Conservation (phyloP, 1,140 invertebrate species). For the Helicoverpa zea region DNA sequence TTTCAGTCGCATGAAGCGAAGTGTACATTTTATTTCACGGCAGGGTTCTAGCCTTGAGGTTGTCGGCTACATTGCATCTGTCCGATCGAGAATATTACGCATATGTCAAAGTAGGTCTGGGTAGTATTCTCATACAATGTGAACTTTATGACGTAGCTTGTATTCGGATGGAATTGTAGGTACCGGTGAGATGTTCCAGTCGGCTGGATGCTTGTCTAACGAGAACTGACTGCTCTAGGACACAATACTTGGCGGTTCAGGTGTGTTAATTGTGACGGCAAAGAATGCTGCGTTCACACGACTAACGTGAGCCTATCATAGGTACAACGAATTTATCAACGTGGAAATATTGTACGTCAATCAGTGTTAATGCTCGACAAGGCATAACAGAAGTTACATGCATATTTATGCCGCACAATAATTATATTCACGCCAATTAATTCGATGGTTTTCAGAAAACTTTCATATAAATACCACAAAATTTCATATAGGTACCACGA, state of each 20-base stretch:
- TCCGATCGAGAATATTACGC: constrained; percentile 65
- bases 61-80: constrained; percentile 61
- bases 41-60: constrained; percentile 61
- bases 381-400: constrained; percentile 1
- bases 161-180: constrained; percentile 12
- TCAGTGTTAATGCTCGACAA: constrained; percentile 21
- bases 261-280: constrained; percentile 57
- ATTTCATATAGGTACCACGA: neutral
- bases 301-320: constrained; percentile 18
- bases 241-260: constrained; percentile 64
- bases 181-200: constrained; percentile 52
- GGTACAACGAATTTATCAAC: constrained; percentile 37
- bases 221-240: constrained; percentile 68
- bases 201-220: constrained; percentile 59
- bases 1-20: constrained; percentile 55
- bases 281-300: constrained; percentile 47
- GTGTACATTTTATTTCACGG: constrained; percentile 66
- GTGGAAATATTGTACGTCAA: constrained; percentile 23
- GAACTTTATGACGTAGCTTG: constrained; percentile 26
- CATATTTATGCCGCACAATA: neutral
- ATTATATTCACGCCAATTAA: neutral
- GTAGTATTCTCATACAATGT: no score
- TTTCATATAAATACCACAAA: neutral
- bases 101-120: constrained; percentile 53
- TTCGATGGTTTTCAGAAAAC: neutral